These are phyloP conservation scores for Synergus japonicus DNA, from an alignment of 2,888 invertebrate genomes.

Conservation along the genomic window DNA sequence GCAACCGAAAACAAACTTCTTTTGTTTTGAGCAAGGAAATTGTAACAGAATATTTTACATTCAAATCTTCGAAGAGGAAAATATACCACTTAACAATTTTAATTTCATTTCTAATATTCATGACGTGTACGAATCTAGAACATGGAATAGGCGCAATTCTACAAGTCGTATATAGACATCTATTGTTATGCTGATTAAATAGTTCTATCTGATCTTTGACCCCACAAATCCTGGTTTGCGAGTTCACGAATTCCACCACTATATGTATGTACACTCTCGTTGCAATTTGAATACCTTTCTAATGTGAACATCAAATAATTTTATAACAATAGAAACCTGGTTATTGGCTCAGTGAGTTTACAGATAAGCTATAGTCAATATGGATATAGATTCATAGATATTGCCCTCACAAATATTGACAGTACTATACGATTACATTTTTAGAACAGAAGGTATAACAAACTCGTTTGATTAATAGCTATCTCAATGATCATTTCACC, in stretches of 20 bases:
- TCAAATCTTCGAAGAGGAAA: too few relatives aligned
- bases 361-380: background rate
- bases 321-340: constrained; percentile 17
- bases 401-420: background rate
- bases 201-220: background rate
- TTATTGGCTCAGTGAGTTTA: background rate
- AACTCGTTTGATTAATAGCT: background rate
- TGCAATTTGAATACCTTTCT: constrained; percentile 15
- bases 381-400: background rate
- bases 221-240: background rate
- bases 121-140: too few relatives aligned
- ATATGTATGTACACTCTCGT: constrained; percentile 13
- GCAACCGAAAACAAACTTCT: too few relatives aligned
- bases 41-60: too few relatives aligned
- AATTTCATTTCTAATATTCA: too few relatives aligned
- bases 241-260: background rate
- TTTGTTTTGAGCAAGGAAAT: too few relatives aligned
- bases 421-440: background rate
- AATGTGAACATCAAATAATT: background rate
- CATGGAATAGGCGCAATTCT: too few relatives aligned
- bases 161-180: background rate
- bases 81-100: too few relatives aligned
- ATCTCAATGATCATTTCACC: background rate
- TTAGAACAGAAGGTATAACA: background rate
- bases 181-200: background rate